phyloP scores from a whole-genome alignment of 2,797 vertebrate species.

The Stomatorhinus walkeri region DNA sequence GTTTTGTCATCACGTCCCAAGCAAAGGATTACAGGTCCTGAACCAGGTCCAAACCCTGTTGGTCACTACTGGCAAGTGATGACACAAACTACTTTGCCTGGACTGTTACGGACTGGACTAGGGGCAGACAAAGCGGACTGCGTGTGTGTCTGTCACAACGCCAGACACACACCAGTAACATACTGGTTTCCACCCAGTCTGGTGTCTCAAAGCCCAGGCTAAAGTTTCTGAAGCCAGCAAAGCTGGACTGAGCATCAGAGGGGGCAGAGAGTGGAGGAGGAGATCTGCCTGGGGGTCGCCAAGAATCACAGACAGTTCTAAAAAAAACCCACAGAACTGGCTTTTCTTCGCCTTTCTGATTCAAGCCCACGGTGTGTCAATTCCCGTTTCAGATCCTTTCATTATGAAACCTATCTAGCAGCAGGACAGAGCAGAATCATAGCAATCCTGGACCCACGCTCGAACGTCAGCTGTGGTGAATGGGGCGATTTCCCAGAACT shows the following conservation, averaged over 20 bases:
- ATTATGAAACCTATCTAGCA: neutral
- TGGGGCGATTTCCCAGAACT: neutral
- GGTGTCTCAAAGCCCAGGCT: neutral
- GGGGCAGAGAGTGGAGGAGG: neutral
- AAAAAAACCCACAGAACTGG: neutral
- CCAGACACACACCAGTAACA: neutral
- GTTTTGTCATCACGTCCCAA: too few relatives aligned
- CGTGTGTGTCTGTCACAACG: neutral
- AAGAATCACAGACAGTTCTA: neutral
- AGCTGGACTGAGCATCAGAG: neutral
- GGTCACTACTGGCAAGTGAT: neutral
- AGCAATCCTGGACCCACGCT: neutral
- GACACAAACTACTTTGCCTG: neutral
- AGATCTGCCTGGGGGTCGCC: neutral
- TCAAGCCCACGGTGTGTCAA: neutral
- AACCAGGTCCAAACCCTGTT: neutral
- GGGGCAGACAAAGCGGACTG: neutral
- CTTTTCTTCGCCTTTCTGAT: neutral
- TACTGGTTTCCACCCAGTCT: neutral
- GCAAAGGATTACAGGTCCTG: neutral
- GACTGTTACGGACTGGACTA: neutral
- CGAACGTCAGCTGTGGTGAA: neutral
- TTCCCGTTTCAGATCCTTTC: neutral
- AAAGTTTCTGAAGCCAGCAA: neutral
- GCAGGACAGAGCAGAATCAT: neutral